Base-by-base conservation (phyloP, 2,888 invertebrate genomes). In the Cancer borealis region DNA sequence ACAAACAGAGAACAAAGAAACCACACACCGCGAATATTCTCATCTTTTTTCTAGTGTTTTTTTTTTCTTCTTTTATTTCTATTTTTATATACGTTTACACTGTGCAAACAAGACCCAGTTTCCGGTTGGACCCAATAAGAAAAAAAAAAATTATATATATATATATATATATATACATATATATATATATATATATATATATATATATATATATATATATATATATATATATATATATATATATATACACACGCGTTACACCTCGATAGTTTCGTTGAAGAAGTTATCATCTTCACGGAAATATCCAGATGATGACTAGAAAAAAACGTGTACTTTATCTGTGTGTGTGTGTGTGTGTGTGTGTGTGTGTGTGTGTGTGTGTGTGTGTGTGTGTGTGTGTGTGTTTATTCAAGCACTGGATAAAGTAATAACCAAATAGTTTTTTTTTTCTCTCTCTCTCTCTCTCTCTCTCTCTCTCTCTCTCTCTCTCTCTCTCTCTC, bases 401-500 rank as follows among this genome's bases (percentile, higher is more conserved):
- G 49, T 66, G 6, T 66, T 54, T 3, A 54, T 54, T 14, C 54
- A 54, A 14, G 54, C 8, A 54, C 54, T 54, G 54, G 14, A 54
- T 14, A 54, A 14, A 14, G n/a, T n/a, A 21, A n/a, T n/a, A 3
- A n/a, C 66, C 21, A n/a, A 66, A 66, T 66, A n/a, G 0, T 66
- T 6, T 6, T n/a, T 3, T n/a, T 0, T n/a, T 0, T 66, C n/a
- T 10, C 4, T n/a, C n/a, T n/a, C 3, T 3, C 8, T n/a, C 49
- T 88, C 46, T 88, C 88, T 88, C 46, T 88, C 88, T 88, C 88
- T 88, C 46, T 47, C 88, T 88, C 88, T 88, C 46, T 46, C 88
- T 88, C 45, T 46, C 88, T 88, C 21, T 46, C 46, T 47, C 26
- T 47, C 47, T 47, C 17, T 47, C 26, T 47, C 26, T 47, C 88